Conservation (phyloP, 2,888 invertebrate species). For the Scelioninae gen. 2 region DNA sequence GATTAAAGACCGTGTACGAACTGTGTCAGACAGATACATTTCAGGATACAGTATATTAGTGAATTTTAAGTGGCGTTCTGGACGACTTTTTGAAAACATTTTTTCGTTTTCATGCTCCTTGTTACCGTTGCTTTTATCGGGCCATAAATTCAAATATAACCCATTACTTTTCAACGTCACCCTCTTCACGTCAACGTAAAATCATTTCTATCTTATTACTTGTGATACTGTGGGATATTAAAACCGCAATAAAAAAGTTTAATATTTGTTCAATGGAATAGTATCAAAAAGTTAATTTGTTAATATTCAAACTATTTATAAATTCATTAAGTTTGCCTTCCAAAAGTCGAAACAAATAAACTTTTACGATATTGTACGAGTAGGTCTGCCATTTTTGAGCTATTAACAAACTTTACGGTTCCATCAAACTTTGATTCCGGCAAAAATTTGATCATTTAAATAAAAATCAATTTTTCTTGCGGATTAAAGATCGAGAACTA, state of each 20-base stretch:
- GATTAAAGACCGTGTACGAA: too few species aligned
- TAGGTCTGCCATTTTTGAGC: constrained; percentile 68
- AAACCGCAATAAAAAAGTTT: too few species aligned
- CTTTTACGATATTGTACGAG: constrained; percentile 60
- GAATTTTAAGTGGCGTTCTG: constrained; percentile 3
- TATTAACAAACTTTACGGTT: too few species aligned
- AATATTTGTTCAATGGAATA: too few species aligned
- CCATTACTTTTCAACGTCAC: constrained; percentile 40
- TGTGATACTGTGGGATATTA: constrained; percentile 21
- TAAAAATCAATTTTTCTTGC: too few species aligned
- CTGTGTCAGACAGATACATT: constrained; percentile 6
- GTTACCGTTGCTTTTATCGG: constrained; percentile 44
- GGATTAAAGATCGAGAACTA: too few species aligned
- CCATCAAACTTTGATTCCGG: constrained; percentile 66
- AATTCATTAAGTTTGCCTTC: too few species aligned
- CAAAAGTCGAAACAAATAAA: too few species aligned
- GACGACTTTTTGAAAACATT: constrained; percentile 22
- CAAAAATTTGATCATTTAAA: constrained; percentile 65
- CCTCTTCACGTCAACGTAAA: constrained; percentile 36
- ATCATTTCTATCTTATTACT: constrained; percentile 24
- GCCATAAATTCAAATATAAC: constrained; percentile 45
- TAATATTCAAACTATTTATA: too few species aligned
- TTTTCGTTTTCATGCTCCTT: constrained; percentile 33
- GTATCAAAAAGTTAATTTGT: too few species aligned
- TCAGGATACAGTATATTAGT: not conserved